A percentile compares a stretch with the other conserved stretches of the same genome.
Conservation (phyloP, 1,140 invertebrate genomes). For the Physella acuta region DNA sequence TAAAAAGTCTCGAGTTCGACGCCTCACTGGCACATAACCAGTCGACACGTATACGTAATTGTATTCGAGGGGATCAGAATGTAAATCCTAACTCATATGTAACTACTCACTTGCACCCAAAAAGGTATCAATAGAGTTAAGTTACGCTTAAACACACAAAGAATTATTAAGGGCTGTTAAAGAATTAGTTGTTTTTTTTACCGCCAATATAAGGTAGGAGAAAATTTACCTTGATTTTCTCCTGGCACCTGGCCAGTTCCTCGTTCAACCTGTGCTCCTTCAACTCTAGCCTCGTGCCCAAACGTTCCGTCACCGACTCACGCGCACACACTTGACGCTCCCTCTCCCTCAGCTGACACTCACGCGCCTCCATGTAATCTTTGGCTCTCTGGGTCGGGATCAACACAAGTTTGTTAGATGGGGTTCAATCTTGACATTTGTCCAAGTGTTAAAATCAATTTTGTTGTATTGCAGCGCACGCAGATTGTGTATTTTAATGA, state of each 20-base stretch:
- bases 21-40: too few relatives aligned
- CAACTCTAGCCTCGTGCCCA: constrained; percentile 36
- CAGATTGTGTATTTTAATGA: too few relatives aligned
- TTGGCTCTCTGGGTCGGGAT: constrained; percentile 38
- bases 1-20: too few relatives aligned
- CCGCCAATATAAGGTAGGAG: neutral
- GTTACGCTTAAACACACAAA: neutral
- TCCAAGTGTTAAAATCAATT: too few relatives aligned
- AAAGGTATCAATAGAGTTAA: neutral
- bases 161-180: neutral
- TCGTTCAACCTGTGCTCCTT: constrained; percentile 40
- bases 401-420: too few relatives aligned
- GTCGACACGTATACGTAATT: too few relatives aligned
- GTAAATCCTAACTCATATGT: too few relatives aligned
- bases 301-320: constrained; percentile 30
- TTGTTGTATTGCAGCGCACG: too few relatives aligned
- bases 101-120: too few relatives aligned
- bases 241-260: constrained; percentile 38
- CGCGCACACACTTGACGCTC: constrained; percentile 40
- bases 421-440: too few relatives aligned
- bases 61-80: too few relatives aligned
- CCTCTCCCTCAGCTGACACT: constrained; percentile 43
- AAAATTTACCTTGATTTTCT: constrained; percentile 30
- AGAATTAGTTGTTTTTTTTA: neutral
- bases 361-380: constrained; percentile 49